Evolutionary conservation across 2,113 vertebrate genomes (phyloP).

Genomic region (Gasterosteus nipponicus): DNA sequence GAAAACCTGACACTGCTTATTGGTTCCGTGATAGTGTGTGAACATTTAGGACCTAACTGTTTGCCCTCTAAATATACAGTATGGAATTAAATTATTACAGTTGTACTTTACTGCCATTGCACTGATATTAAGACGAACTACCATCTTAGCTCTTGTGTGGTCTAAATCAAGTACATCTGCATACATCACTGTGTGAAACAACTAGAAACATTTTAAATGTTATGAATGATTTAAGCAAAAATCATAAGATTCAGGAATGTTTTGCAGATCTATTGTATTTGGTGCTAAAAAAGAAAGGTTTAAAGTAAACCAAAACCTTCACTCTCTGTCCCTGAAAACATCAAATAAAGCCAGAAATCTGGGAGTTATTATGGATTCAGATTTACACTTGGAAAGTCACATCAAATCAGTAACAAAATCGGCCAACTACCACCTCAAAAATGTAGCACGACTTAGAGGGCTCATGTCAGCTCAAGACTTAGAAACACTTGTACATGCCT

Average conservation of each 20-base stretch:
- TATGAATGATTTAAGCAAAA: conserved; percentile 3
- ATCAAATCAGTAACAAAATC: no score
- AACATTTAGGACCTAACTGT: conserved; percentile 75
- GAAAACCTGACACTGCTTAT: conserved; percentile 78
- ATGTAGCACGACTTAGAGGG: no score
- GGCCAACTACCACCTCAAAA: no score
- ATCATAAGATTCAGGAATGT: conserved; percentile 18
- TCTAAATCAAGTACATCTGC: conserved; percentile 3
- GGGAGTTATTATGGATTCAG: no score
- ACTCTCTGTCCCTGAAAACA: no score
- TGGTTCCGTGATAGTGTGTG: conserved; percentile 74
- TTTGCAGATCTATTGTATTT: not conserved
- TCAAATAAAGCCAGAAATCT: no score
- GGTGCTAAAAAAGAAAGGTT: no score
- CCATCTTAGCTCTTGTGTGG: not conserved
- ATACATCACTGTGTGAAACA: not conserved
- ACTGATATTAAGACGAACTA: conserved; percentile 22
- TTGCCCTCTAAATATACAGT: conserved; percentile 78
- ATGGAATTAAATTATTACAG: conserved; percentile 63
- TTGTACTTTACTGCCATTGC: conserved; percentile 33
- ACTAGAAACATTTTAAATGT: not conserved
- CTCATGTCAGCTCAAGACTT: no score
- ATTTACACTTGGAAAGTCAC: no score
- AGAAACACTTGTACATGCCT: no score
- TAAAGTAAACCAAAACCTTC: no score